Conservation (phyloP, 2,888 invertebrate genomes). For the Thymelicus sylvestris region DNA sequence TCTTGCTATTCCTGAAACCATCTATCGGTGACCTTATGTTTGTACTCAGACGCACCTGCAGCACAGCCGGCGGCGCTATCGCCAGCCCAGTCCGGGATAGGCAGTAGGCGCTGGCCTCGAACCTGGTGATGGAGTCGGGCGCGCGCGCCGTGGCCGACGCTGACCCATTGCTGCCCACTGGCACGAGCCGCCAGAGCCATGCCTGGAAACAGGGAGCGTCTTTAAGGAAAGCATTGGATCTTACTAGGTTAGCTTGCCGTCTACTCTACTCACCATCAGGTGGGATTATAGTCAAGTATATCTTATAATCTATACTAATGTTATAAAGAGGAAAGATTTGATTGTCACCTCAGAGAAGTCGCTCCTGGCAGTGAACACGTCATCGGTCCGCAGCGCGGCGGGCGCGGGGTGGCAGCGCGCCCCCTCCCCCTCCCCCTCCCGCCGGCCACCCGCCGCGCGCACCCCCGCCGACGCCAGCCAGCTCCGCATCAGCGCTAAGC, state of each 20-base stretch:
- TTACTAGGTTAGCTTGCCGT: no score
- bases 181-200: conserved; percentile 87
- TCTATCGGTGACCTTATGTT: no score
- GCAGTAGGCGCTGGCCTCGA: conserved; percentile 72
- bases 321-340: no score
- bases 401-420: conserved; percentile 53
- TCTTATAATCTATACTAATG: no score
- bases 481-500: conserved; percentile 54
- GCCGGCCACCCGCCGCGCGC: conserved; percentile 51
- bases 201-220: conserved; percentile 69
- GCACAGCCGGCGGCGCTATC: conserved; percentile 79
- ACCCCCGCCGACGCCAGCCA: conserved; percentile 69
- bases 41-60: conserved; percentile 84
- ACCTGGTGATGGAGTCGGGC: conserved; percentile 74
- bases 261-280: no score
- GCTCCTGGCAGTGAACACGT: conserved; percentile 55
- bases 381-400: conserved; percentile 52
- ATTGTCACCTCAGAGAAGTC: conserved; percentile 75
- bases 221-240: no score
- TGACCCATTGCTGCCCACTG: conserved; percentile 60
- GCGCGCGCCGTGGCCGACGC: conserved; percentile 55
- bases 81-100: conserved; percentile 67
- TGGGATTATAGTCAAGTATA: no score
- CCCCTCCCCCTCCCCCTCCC: conserved; percentile 55
- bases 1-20: no score